phyloP scores from a whole-genome alignment of 2,888 invertebrate species.

The Erebia palarica region DNA sequence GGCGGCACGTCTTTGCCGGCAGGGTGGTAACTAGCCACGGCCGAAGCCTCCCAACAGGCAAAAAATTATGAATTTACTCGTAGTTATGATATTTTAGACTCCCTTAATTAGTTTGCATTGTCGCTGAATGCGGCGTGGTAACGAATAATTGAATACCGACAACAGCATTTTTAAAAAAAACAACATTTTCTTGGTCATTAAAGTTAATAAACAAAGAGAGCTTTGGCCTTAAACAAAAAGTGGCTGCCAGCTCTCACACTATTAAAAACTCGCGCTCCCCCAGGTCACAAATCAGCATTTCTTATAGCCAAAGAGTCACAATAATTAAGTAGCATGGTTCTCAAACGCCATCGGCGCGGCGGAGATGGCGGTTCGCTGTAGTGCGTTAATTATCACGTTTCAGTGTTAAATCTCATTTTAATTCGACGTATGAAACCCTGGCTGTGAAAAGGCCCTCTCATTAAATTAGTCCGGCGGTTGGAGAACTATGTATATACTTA shows the following conservation, averaged over 20 bases:
- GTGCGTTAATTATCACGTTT: constrained; percentile 59
- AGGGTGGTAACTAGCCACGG: no score
- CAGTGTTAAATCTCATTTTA: constrained; percentile 58
- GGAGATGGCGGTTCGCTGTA: constrained; percentile 45
- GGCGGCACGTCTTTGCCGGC: no score
- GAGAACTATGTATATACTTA: constrained; percentile 70
- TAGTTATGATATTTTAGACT: no score
- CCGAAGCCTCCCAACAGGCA: no score
- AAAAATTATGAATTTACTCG: no score
- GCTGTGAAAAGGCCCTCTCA: constrained; percentile 69
- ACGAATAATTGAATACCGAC: not conserved
- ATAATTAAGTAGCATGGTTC: constrained; percentile 48
- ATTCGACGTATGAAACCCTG: constrained; percentile 52
- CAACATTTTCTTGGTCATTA: constrained; percentile 18
- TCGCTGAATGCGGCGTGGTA: not conserved
- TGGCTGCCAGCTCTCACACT: constrained; percentile 28
- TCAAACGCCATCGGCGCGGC: constrained; percentile 44
- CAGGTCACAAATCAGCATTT: constrained; percentile 39
- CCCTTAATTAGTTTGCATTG: no score
- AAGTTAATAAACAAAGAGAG: constrained; percentile 18
- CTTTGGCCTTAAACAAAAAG: constrained; percentile 19
- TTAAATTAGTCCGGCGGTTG: constrained; percentile 80
- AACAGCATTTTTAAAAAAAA: not conserved
- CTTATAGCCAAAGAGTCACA: constrained; percentile 46
- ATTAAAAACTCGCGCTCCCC: constrained; percentile 42